Evolutionary conservation across 1,140 invertebrate species (phyloP), one percentile per base, ranked within the genome.

Genomic region (Drosophila novamexicana): DNA sequence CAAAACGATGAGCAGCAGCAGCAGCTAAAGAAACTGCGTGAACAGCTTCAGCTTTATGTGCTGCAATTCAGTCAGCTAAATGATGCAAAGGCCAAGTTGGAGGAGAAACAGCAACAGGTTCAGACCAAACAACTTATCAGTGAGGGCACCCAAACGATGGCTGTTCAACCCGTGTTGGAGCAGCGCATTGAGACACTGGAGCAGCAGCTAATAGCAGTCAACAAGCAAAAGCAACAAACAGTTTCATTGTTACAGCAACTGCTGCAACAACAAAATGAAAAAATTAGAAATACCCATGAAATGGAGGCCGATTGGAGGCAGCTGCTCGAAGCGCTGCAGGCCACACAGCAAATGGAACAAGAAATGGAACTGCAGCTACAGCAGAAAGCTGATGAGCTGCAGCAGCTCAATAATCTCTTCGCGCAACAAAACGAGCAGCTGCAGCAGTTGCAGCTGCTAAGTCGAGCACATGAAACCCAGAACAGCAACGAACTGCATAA

Each of bases 261-360:
- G 6, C 32, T 92, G 0, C 75, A 81, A 12, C 81, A 91, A 8
- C 88, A 92, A 50, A 72, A 90, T 37, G 59, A 64, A n/a, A 92
- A 92, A 65, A 85, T 92, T n/a, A 69, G 59, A 36, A 75, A 77
- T 37, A 78, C 90, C 10, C 73, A 67, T 42, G 77, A 86, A 77
- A 88, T 88, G 84, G 73, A 77, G 44, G 57, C 69, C 1, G 86
- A 92, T 7, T 92, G 91, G 91, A 57, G 54, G 39, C 88, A 91
- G 42, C 54, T 92, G 6, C 61, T 90, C 0, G 53, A 73, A 14
- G 59, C 88, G 0, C 52, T 91, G 7, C 66, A 89, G 45, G 53
- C 56, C 8, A 82, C 84, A 1, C 88, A 92, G 44, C 18, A 70
- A 18, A 61, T 89, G 22, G 88, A 92, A 37, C 79, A 81, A 12